These are phyloP conservation scores for Dione juno DNA, from an alignment of 2,888 invertebrate species.

Conservation along the genomic window DNA sequence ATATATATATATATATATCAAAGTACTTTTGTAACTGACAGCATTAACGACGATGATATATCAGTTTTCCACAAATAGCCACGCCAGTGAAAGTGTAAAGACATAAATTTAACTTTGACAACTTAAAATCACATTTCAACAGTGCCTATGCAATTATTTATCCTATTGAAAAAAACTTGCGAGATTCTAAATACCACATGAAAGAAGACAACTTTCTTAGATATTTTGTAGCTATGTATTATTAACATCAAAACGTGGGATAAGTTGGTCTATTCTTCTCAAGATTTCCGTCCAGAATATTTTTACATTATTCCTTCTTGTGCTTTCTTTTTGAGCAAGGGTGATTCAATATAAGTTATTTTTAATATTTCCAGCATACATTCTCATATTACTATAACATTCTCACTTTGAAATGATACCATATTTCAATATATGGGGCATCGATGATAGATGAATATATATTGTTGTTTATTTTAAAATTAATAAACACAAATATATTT, in stretches of 20 bases:
- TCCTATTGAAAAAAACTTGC: neutral
- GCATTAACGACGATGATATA: neutral
- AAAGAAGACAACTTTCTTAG: neutral
- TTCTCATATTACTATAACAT: no score
- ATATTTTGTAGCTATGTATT: neutral
- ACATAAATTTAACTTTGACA: slow-evolving; percentile 15
- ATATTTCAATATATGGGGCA: no score
- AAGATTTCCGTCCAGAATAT: no score
- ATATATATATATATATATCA: neutral
- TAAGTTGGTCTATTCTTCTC: no score
- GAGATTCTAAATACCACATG: neutral
- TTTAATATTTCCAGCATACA: no score
- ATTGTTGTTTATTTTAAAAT: neutral
- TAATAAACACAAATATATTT: neutral
- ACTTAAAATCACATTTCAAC: neutral
- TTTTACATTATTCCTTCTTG: no score
- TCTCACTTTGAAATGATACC: no score
- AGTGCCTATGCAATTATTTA: neutral
- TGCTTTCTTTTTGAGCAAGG: no score
- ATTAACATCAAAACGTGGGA: no score
- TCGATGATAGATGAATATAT: no score
- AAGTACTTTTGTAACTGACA: neutral
- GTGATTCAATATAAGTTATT: no score
- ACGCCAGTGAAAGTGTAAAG: slow-evolving; percentile 13
- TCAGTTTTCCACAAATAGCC: slow-evolving; percentile 1